Evolutionary conservation across 53 echinoderm and acorn worm species (phyloP).

Genomic region (Patiria pectinifera): DNA sequence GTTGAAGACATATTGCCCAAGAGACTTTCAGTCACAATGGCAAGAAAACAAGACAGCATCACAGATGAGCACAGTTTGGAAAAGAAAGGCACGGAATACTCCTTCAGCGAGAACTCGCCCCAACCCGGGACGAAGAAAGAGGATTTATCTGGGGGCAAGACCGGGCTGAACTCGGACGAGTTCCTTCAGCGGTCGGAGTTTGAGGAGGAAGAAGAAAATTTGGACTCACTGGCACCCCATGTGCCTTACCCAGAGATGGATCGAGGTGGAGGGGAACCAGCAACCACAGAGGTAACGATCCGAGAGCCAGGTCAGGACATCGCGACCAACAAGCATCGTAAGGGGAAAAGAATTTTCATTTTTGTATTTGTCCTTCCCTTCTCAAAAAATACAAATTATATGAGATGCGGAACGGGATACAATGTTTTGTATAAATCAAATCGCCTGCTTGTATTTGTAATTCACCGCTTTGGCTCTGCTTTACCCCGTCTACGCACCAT

Average conservation of each 20-base stretch:
- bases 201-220: conserved; percentile 4
- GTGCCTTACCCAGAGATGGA: conserved; percentile 47
- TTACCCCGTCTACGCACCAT: too few species aligned
- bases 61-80: background rate
- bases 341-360: background rate
- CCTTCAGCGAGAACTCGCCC: background rate
- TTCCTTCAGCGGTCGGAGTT: conserved; percentile 1
- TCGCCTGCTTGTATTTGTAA: too few species aligned
- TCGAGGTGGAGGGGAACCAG: background rate
- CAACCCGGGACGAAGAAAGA: conserved; percentile 12
- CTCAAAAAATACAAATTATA: background rate
- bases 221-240: conserved; percentile 39
- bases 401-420: too few species aligned
- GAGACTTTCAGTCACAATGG: background rate
- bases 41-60: background rate
- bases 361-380: background rate
- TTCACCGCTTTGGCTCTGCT: too few species aligned
- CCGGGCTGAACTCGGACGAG: conserved; percentile 30
- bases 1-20: background rate
- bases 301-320: background rate
- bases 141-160: conserved; percentile 24
- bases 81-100: background rate
- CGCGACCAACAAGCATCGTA: conserved; percentile 8
- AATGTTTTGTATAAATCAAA: too few species aligned
- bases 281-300: background rate